phyloP scores from a whole-genome alignment of 2,113 vertebrate species.

The Labeo catla region DNA sequence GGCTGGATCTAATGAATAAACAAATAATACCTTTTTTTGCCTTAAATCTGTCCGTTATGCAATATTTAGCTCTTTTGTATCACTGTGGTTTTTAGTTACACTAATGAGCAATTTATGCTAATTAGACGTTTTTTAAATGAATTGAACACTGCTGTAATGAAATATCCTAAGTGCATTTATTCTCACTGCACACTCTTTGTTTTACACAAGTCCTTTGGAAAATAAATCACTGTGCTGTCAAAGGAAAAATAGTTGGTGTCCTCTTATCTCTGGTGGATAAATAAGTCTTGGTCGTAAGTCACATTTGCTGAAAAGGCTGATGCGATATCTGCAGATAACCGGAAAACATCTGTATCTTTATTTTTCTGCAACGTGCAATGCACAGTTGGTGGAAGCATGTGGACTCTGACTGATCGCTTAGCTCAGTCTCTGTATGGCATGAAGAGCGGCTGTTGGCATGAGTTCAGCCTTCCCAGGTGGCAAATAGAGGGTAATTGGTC shows the following conservation, averaged over 20 bases:
- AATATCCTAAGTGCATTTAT: background rate
- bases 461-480: conserved; percentile 45
- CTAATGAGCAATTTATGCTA: background rate
- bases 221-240: conserved; percentile 11
- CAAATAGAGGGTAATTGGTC: conserved; percentile 38
- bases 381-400: conserved; percentile 18
- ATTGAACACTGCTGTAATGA: background rate
- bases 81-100: background rate
- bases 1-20: background rate
- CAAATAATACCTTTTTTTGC: background rate
- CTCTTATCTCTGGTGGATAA: conserved; percentile 29
- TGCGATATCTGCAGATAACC: conserved; percentile 23
- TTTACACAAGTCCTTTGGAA: conserved; percentile 11
- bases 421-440: conserved; percentile 5
- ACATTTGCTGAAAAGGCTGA: conserved; percentile 12
- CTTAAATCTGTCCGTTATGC: background rate
- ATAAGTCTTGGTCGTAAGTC: conserved; percentile 26
- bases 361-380: background rate
- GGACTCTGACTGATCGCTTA: conserved; percentile 27
- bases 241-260: background rate
- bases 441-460: conserved; percentile 18
- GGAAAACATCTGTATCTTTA: conserved; percentile 22
- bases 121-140: background rate
- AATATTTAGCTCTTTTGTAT: background rate
- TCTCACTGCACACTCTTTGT: background rate